Percentiles rank a stretch among this genome's conserved stretches.
phyloP scores from a whole-genome alignment of 2,888 invertebrate species.

The Endomychus coccineus region DNA sequence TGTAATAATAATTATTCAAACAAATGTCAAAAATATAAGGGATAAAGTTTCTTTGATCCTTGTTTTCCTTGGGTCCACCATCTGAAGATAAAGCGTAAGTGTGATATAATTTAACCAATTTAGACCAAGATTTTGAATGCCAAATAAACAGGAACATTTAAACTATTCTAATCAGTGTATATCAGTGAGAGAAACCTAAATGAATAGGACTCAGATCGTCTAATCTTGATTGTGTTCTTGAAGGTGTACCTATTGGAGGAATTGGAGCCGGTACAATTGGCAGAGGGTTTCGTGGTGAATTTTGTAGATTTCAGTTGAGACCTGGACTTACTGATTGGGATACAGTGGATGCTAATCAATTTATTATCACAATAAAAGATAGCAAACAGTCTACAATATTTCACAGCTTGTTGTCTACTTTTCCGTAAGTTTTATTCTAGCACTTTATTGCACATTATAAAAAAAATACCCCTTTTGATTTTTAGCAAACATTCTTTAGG shows the following conservation, averaged over 20 bases:
- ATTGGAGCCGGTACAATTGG: slow-evolving; percentile 82
- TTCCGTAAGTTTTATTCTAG: slow-evolving; percentile 49
- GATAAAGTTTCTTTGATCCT: too few relatives aligned
- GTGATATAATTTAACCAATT: too few relatives aligned
- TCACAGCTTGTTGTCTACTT: slow-evolving; percentile 71
- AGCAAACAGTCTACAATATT: slow-evolving; percentile 60
- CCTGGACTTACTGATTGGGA: slow-evolving; percentile 86
- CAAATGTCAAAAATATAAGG: too few relatives aligned
- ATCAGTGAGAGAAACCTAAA: too few relatives aligned
- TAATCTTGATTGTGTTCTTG: too few relatives aligned
- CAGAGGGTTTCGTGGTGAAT: slow-evolving; percentile 86
- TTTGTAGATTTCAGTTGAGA: slow-evolving; percentile 82
- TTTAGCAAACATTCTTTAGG: slow-evolving; percentile 28
- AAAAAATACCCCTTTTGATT: slow-evolving; percentile 5
- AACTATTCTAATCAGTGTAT: too few relatives aligned
- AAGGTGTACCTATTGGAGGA: slow-evolving; percentile 80
- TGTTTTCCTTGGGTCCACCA: too few relatives aligned
- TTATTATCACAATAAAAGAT: slow-evolving; percentile 79
- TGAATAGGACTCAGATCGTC: too few relatives aligned
- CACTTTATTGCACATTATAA: neutral
- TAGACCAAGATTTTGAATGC: too few relatives aligned
- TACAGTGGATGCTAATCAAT: slow-evolving; percentile 78
- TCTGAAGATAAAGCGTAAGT: too few relatives aligned
- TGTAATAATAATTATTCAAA: too few relatives aligned
- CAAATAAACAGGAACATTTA: too few relatives aligned